A percentile compares a stretch with the other conserved stretches of the same genome.
These are phyloP conservation scores for Aplysia californica DNA, from an alignment of 1,140 invertebrate genomes.

Conservation along the genomic window DNA sequence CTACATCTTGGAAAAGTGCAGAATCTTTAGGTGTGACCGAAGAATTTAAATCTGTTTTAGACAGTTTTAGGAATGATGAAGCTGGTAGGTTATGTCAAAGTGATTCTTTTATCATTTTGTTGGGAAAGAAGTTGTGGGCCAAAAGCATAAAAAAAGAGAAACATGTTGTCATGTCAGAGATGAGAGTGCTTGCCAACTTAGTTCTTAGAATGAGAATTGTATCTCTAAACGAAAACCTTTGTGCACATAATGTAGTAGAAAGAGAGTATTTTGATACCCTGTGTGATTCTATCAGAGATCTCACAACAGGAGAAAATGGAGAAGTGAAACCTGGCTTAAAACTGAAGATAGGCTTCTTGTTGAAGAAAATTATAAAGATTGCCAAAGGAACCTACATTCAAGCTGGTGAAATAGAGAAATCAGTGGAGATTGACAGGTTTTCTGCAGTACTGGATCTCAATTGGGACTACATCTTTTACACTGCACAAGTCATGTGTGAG, in stretches of 20 bases:
- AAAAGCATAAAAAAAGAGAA: slow-evolving; percentile 22
- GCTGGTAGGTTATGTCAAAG: slow-evolving; percentile 20
- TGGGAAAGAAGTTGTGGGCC: slow-evolving; percentile 27
- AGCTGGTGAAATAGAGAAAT: slow-evolving; percentile 4
- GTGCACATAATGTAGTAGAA: not conserved
- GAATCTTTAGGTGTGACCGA: not conserved
- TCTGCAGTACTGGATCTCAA: slow-evolving; percentile 7
- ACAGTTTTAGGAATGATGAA: slow-evolving; percentile 29
- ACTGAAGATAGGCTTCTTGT: not conserved
- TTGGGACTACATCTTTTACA: slow-evolving; percentile 17
- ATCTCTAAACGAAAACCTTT: not conserved
- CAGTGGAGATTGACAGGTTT: slow-evolving; percentile 4
- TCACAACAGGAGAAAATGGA: slow-evolving; percentile 3
- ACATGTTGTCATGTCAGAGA: slow-evolving; percentile 14
- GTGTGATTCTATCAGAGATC: not conserved
- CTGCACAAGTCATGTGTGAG: slow-evolving; percentile 9
- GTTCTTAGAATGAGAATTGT: slow-evolving; percentile 6
- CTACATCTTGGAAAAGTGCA: not conserved
- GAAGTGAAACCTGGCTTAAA: slow-evolving; percentile 8
- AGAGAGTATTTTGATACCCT: not conserved
- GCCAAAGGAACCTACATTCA: slow-evolving; percentile 9
- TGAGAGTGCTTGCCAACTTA: slow-evolving; percentile 10
- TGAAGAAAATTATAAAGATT: slow-evolving; percentile 14
- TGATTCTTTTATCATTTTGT: slow-evolving; percentile 16
- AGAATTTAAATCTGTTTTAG: slow-evolving; percentile 9